Base-by-base conservation (phyloP, 2,113 vertebrate species). In the Ceyx margarethae region DNA sequence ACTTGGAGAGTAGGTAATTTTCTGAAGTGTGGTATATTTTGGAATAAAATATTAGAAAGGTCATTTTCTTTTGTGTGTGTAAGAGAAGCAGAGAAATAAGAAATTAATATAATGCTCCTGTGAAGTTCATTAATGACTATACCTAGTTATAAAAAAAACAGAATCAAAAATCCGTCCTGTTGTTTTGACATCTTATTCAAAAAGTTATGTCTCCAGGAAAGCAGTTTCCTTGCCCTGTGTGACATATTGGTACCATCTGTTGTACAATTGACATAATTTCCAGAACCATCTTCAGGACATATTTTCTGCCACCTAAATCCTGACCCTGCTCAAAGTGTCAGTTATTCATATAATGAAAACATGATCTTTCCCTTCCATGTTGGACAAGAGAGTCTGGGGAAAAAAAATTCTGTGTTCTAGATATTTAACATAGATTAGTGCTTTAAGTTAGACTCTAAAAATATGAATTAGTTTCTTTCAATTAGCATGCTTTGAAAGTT, bases 111-210 rank as follows among this genome's bases (percentile, higher is more conserved):
- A 21, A 15, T 51, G 33, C 50, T 68, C 29, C 69, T 66, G 22
- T 72, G 28, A 72, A 72, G 22, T 58, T 26, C 9, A 2, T 80
- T 91, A 62, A n/a, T 43, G 78, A 69, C 28, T 15, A 12, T 54
- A 43, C 7, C 6, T 67, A 19, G 5, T 31, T 56, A 2, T 5
- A 51, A 51, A 76, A 81, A 40, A 37, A 5, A 26, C 1, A 50
- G 37, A 62, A 79, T 9, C 12, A 18, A 72, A 69, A 25, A 2
- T 5, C 15, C 19, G 21, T 90, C 35, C 51, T 88, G 6, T 66
- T 87, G 15, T 71, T 94, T 81, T 87, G 58, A 74, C 46, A 61
- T 81, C 68, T 87, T 94, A 82, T 51, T 81, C 29, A 71, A 83
- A 51, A 66, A 87, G 18, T 67, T 65, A 0, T 1, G 2, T 67